phyloP scores from a whole-genome alignment of 2,888 invertebrate species.

The Perdita meconis region DNA sequence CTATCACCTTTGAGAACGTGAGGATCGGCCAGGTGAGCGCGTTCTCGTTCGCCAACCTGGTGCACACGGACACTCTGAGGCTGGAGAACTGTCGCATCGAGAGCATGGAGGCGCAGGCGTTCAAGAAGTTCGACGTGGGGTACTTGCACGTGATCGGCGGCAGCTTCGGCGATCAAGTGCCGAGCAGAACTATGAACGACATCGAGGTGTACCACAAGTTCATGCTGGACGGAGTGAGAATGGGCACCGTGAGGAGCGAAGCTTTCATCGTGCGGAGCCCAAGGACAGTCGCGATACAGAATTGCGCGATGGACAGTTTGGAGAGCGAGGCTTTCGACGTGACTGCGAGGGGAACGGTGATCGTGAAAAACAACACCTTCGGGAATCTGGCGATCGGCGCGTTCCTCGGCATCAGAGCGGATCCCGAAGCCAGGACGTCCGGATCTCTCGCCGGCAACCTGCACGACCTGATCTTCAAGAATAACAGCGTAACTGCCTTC shows the following conservation, averaged over 20 bases:
- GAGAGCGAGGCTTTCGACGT: constrained; percentile 89
- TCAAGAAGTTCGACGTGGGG: constrained; percentile 91
- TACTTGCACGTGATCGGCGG: constrained; percentile 88
- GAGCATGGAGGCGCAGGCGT: constrained; percentile 89
- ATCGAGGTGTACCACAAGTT: constrained; percentile 89
- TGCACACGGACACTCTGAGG: constrained; percentile 87
- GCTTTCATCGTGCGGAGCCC: constrained; percentile 89
- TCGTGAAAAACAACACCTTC: constrained; percentile 89
- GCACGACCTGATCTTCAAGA: constrained; percentile 87
- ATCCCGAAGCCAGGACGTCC: constrained; percentile 83
- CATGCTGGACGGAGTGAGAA: constrained; percentile 88
- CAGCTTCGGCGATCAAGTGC: constrained; percentile 86
- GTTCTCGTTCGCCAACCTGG: constrained; percentile 91
- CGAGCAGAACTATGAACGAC: constrained; percentile 90
- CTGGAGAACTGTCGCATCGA: constrained; percentile 87
- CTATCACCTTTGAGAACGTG: constrained; percentile 88
- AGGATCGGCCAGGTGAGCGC: constrained; percentile 87
- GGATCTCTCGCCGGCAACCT: constrained; percentile 82
- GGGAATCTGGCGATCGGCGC: constrained; percentile 86
- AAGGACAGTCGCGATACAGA: constrained; percentile 87
- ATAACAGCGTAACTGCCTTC: constrained; percentile 87
- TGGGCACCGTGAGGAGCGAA: constrained; percentile 88
- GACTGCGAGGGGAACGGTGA: constrained; percentile 87
- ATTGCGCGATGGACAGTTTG: constrained; percentile 86
- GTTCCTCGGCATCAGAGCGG: constrained; percentile 86